These are phyloP conservation scores for Rhodeus uyekii DNA, from an alignment of 2,797 vertebrate genomes.

Conservation along the genomic window DNA sequence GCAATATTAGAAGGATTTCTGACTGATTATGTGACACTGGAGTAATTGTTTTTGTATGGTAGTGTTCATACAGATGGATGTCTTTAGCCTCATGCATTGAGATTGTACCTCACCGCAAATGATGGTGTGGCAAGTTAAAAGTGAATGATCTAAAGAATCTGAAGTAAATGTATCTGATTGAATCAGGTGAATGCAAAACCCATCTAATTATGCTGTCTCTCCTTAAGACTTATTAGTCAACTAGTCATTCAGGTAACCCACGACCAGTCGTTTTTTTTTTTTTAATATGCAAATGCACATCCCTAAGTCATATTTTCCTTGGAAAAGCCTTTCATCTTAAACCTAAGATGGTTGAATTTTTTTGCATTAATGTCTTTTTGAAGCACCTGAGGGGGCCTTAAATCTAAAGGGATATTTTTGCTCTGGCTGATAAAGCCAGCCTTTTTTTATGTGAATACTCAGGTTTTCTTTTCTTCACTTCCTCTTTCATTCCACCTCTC, in stretches of 20 bases:
- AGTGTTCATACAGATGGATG: not conserved
- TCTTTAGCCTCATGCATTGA: not conserved
- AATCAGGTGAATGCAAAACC: not conserved
- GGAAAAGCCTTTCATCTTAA: conserved; percentile 5
- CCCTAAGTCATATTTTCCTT: conserved; percentile 3
- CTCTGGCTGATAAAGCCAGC: not conserved
- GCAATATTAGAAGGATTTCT: not conserved
- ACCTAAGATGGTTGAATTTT: not conserved
- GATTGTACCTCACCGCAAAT: not conserved
- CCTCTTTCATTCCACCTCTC: conserved; percentile 16
- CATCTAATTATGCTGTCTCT: not conserved
- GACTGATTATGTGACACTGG: no score
- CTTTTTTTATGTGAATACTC: not conserved
- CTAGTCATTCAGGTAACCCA: not conserved
- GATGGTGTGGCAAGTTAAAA: not conserved
- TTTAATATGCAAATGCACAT: not conserved
- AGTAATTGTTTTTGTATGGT: not conserved
- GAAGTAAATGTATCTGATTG: not conserved
- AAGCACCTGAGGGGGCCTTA: not conserved
- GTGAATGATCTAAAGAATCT: not conserved
- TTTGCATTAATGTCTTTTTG: not conserved
- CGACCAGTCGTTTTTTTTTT: not conserved
- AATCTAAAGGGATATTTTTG: conserved; percentile 2
- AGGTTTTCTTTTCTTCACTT: not conserved
- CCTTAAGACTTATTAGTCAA: no score